Evolutionary conservation across 2,113 vertebrate species (phyloP), one percentile per base, ranked within the genome.

Genomic region (Sceloporus undulatus): DNA sequence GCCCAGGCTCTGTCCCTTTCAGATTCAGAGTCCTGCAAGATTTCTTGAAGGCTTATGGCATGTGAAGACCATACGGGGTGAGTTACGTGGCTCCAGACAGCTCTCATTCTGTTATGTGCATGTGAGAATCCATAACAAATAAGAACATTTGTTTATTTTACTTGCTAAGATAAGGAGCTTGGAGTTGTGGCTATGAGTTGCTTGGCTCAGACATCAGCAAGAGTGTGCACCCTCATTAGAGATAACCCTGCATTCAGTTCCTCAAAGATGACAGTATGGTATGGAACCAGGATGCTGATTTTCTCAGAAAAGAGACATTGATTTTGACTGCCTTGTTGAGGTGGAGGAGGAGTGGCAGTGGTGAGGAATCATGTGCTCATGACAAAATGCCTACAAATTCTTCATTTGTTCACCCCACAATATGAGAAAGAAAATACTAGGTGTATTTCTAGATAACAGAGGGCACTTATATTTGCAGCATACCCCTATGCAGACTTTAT

Each of bases 101-200:
- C 88, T 89, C 68, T 82, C 86, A 74, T 91, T 79, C 59, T 87
- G 40, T 0, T 25, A 3, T 23, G 0, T 29, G 10, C 10, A 16
- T 66, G 27, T 71, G 86, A 84, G 59, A 73, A 27, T 10, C 2
- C 16, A n/a, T 7, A 59, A 84, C 79, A 92, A 93, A 93, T 34
- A 94, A 85, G 88, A 87, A 3, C 27, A 62, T 74, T 74, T 9
- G 59, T 88, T 42, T 89, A 59, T 88, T 78, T 95, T 70, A 38
- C 80, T 95, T 56, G 52, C 62, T 85, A 71, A 94, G 87, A 93
- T 90, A 91, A 62, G 87, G 71, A 90, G 38, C 48, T 87, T 76
- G 68, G 85, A 91, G 85, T 94, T 94, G 80, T 93, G 91, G 88
- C 91, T 94, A 88, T 59, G 29, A 91, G 48, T 62, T 52, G 87